phyloP scores from a whole-genome alignment of 1,140 invertebrate genomes.

The Drosophila sp. region DNA sequence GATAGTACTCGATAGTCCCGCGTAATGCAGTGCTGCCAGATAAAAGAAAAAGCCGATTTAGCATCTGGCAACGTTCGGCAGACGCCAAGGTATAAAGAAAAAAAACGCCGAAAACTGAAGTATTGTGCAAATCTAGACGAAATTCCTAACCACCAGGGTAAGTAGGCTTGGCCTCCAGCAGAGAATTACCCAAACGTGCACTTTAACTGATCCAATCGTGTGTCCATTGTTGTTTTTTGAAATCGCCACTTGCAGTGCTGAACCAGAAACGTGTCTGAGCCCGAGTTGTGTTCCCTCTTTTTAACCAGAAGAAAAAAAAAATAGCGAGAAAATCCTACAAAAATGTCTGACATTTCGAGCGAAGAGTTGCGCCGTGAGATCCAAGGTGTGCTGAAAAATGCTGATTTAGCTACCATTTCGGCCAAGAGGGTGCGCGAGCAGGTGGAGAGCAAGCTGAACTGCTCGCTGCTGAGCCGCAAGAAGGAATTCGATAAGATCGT shows the following conservation, averaged over 20 bases:
- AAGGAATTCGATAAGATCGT: constrained; percentile 93
- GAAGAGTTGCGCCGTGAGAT: constrained; percentile 71
- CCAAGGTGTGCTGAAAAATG: constrained; percentile 90
- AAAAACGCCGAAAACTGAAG: constrained; percentile 7
- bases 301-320: constrained; percentile 18
- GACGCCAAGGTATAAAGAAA: constrained; percentile 12
- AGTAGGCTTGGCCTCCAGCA: neutral
- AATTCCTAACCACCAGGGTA: neutral
- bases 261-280: constrained; percentile 62
- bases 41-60: neutral
- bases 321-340: constrained; percentile 22
- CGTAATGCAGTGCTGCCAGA: neutral
- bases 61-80: neutral
- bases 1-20: no score
- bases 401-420: constrained; percentile 91
- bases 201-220: neutral
- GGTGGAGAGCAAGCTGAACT: constrained; percentile 91
- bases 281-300: constrained; percentile 29
- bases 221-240: constrained; percentile 2
- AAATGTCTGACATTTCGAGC: constrained; percentile 79
- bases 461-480: constrained; percentile 90
- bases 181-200: neutral
- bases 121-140: constrained; percentile 3
- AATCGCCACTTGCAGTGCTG: constrained; percentile 29
- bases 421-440: constrained; percentile 95